Evolutionary conservation across 1,140 invertebrate genomes (phyloP).

Genomic region (Heliconius congener): DNA sequence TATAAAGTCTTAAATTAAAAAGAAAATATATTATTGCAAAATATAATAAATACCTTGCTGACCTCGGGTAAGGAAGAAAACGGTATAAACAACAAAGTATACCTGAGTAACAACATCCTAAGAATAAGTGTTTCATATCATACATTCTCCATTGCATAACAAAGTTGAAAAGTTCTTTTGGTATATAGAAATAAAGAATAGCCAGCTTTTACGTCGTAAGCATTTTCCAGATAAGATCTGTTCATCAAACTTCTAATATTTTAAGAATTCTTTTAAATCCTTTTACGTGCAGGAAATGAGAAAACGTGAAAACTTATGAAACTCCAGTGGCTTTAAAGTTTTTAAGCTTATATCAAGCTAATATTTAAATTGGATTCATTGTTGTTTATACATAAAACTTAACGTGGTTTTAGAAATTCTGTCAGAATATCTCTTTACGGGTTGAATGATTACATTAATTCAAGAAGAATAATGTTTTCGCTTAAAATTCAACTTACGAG

Average conservation of each 20-base stretch:
- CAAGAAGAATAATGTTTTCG: background rate
- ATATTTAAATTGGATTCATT: conserved; percentile 20
- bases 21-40: no score
- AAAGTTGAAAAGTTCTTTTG: background rate
- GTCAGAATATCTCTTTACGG: background rate
- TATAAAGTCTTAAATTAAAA: background rate
- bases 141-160: background rate
- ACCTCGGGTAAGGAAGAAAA: no score
- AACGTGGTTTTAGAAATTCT: conserved; percentile 7
- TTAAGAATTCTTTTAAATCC: conserved; percentile 21
- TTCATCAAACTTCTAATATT: conserved; percentile 1
- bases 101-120: no score
- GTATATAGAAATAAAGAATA: background rate
- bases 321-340: conserved; percentile 27
- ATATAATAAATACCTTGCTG: no score
- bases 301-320: conserved; percentile 29
- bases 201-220: background rate
- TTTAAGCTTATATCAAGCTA: conserved; percentile 17
- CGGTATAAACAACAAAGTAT: no score
- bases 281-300: conserved; percentile 29
- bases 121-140: background rate
- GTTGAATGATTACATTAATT: background rate
- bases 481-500: background rate
- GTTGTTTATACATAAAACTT: conserved; percentile 14
- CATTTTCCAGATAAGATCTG: background rate